Conservation (phyloP, 2,888 invertebrate genomes). For the Carabus problematicus region DNA sequence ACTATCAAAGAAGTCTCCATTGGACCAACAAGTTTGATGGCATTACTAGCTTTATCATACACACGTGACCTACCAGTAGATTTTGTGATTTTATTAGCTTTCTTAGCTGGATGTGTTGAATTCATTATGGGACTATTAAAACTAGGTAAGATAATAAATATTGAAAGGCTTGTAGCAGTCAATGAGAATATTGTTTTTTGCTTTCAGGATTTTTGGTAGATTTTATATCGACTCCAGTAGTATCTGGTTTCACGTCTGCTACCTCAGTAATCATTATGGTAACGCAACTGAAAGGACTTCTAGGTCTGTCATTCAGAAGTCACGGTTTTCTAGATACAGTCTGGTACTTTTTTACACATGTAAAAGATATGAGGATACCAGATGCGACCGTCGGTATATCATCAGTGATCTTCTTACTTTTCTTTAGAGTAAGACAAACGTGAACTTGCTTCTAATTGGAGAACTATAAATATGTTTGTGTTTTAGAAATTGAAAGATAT, state of each 20-base stretch:
- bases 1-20: conserved; percentile 87
- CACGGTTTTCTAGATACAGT: conserved; percentile 72
- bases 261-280: conserved; percentile 80
- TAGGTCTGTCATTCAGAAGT: conserved; percentile 74
- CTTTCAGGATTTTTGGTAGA: conserved; percentile 80
- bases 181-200: conserved; percentile 25
- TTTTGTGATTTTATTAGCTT: conserved; percentile 77
- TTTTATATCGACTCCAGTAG: conserved; percentile 83
- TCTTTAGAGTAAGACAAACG: conserved; percentile 67
- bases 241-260: conserved; percentile 85
- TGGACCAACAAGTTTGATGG: conserved; percentile 94
- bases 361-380: conserved; percentile 62
- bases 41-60: conserved; percentile 80
- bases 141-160: conserved; percentile 66
- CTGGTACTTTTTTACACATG: conserved; percentile 59
- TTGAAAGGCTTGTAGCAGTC: too few species aligned
- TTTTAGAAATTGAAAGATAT: conserved; percentile 70
- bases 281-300: conserved; percentile 76
- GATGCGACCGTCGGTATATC: conserved; percentile 72
- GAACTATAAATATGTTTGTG: conserved; percentile 23
- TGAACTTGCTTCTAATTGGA: background rate
- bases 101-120: conserved; percentile 80
- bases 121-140: conserved; percentile 82
- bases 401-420: conserved; percentile 71
- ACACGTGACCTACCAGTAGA: conserved; percentile 74